Conservation (phyloP, 2,888 invertebrate genomes). For the Hofmannophila pseudospretella region DNA sequence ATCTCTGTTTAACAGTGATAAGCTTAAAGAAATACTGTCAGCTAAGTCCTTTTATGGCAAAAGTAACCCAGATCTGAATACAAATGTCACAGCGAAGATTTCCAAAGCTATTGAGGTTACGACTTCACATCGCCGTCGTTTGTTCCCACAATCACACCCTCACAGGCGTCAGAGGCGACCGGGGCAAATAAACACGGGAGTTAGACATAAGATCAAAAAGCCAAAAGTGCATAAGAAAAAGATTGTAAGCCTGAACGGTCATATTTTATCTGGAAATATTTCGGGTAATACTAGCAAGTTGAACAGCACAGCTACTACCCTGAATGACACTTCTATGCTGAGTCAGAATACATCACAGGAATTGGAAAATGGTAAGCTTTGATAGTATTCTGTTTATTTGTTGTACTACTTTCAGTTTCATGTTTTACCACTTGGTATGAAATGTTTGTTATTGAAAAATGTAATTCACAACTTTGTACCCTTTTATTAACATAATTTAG, state of each 20-base stretch:
- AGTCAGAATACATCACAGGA: conserved; percentile 58
- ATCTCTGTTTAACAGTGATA: conserved; percentile 62
- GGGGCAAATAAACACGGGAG: conserved; percentile 82
- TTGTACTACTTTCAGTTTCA: too few species aligned
- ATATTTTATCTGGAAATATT: conserved; percentile 20
- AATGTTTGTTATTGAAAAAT: too few species aligned
- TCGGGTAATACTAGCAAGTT: conserved; percentile 14
- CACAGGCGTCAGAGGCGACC: conserved; percentile 50
- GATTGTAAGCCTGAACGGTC: too few species aligned
- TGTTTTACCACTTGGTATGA: too few species aligned
- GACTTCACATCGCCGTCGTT: conserved; percentile 32
- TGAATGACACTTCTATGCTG: conserved; percentile 34
- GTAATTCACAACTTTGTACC: too few species aligned
- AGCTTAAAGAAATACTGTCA: conserved; percentile 68
- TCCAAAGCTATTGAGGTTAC: conserved; percentile 51
- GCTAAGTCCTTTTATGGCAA: conserved; percentile 78
- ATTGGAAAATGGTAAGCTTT: conserved; percentile 47
- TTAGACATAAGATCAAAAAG: conserved; percentile 80
- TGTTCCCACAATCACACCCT: conserved; percentile 42
- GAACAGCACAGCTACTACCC: conserved; percentile 28
- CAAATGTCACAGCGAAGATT: conserved; percentile 44
- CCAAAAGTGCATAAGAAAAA: conserved; percentile 71
- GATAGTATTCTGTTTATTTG: too few species aligned
- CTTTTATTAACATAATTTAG: too few species aligned
- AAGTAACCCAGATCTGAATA: conserved; percentile 56